Evolutionary conservation across 2,113 vertebrate species (phyloP).

Genomic region (Tachycineta bicolor): DNA sequence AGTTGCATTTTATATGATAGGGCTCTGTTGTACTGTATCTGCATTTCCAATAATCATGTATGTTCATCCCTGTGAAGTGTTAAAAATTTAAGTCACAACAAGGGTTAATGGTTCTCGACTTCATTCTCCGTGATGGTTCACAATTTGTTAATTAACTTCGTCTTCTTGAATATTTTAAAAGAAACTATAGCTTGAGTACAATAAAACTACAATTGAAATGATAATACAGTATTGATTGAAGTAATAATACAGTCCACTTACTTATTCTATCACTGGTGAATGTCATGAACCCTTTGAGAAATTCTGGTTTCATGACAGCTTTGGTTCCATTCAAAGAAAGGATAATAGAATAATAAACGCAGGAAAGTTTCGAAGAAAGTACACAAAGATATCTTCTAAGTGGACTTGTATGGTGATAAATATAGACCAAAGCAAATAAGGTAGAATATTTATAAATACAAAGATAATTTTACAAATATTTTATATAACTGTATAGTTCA

Average conservation of each 20-base stretch:
- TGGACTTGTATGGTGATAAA: constrained; percentile 76
- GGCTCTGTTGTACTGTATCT: constrained; percentile 53
- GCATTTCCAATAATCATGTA: constrained; percentile 41
- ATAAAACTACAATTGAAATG: constrained; percentile 58
- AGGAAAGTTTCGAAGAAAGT: constrained; percentile 57
- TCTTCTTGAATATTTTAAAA: constrained; percentile 58
- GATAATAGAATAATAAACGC: constrained; percentile 42
- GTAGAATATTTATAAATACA: constrained; percentile 84
- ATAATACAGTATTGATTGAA: constrained; percentile 62
- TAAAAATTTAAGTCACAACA: constrained; percentile 38
- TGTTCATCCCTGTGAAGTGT: constrained; percentile 66
- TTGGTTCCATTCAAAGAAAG: constrained; percentile 67
- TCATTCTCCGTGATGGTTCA: constrained; percentile 46
- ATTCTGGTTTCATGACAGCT: constrained; percentile 56
- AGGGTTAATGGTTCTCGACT: constrained; percentile 22
- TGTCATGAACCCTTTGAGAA: constrained; percentile 34
- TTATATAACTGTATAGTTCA: constrained; percentile 81
- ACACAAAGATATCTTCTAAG: constrained; percentile 68
- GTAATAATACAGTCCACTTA: constrained; percentile 60
- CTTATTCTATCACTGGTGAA: constrained; percentile 54
- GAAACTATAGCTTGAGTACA: constrained; percentile 64
- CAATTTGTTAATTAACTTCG: constrained; percentile 31
- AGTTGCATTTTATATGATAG: constrained; percentile 50
- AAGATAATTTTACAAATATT: constrained; percentile 83
- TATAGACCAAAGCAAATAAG: constrained; percentile 84